These are phyloP conservation scores for Steinernema carpocapsae DNA, from an alignment of 2,888 invertebrate genomes.

Conservation along the genomic window DNA sequence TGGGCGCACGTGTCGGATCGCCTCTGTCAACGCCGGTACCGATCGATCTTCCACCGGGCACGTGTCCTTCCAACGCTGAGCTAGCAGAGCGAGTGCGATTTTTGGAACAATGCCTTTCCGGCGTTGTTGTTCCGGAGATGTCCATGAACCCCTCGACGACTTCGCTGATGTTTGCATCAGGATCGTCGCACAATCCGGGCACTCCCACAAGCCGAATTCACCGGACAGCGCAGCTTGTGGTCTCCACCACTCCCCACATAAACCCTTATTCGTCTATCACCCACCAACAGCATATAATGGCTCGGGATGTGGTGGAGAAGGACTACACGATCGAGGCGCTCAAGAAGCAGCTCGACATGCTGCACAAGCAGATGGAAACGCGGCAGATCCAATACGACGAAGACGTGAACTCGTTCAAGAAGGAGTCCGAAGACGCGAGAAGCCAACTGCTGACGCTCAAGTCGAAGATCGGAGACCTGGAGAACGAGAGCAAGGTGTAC, in stretches of 20 bases:
- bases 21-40: conserved; percentile 6
- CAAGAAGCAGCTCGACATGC: neutral
- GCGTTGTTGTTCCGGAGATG: neutral
- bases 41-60: neutral
- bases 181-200: neutral
- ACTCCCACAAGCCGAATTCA: neutral
- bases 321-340: conserved; percentile 3
- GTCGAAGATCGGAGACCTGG: neutral
- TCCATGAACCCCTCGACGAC: neutral
- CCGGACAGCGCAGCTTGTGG: conserved; percentile 15
- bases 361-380: neutral
- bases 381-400: conserved; percentile 21
- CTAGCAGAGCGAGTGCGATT: neutral
- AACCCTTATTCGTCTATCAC: neutral
- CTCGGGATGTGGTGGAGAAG: conserved; percentile 17
- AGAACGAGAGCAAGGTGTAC: neutral
- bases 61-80: neutral
- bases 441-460: neutral
- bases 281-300: conserved; percentile 12
- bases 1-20: conserved; percentile 1
- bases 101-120: neutral
- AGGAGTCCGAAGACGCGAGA: conserved; percentile 1
- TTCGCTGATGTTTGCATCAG: conserved; percentile 2
- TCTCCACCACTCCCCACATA: neutral
- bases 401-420: conserved; percentile 11